A percentile compares a stretch with the other conserved stretches of the same genome.
Evolutionary conservation across 1,140 invertebrate genomes (phyloP).

Genomic region (Lerema accius): DNA sequence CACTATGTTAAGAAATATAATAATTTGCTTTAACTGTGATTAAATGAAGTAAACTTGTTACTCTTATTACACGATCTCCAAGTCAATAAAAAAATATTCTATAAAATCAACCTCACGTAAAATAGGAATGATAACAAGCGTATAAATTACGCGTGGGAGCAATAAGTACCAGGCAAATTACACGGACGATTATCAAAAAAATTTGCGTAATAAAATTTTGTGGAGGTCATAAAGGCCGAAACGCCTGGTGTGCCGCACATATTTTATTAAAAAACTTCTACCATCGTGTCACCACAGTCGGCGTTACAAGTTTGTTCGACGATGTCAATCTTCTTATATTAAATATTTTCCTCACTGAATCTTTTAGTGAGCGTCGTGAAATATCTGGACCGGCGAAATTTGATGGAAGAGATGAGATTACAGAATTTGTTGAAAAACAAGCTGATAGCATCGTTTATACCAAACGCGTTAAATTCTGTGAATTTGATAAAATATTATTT

Average conservation of each 20-base stretch:
- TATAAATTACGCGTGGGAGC: slow-evolving; percentile 17
- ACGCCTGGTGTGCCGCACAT: slow-evolving; percentile 44
- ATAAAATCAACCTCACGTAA: too few species aligned
- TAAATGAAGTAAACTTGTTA: too few species aligned
- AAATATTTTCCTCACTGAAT: slow-evolving; percentile 50
- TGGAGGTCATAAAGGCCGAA: slow-evolving; percentile 29
- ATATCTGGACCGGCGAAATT: slow-evolving; percentile 30
- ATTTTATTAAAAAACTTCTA: slow-evolving; percentile 67
- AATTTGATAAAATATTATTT: not conserved
- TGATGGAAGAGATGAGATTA: slow-evolving; percentile 28
- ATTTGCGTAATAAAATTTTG: slow-evolving; percentile 32
- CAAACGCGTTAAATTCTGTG: not conserved
- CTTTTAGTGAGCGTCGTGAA: slow-evolving; percentile 30
- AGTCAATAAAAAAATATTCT: too few species aligned
- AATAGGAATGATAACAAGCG: slow-evolving; percentile 5
- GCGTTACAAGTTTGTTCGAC: slow-evolving; percentile 47
- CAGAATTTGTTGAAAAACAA: slow-evolving; percentile 25
- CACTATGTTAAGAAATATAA: too few species aligned
- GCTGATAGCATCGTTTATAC: not conserved
- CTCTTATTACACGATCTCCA: too few species aligned
- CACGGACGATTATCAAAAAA: slow-evolving; percentile 23
- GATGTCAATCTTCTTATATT: slow-evolving; percentile 52
- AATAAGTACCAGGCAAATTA: slow-evolving; percentile 21
- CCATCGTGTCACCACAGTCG: slow-evolving; percentile 49
- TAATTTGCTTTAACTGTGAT: too few species aligned